Percentiles rank a stretch among this genome's conserved stretches.
Evolutionary conservation across 1,140 invertebrate species (phyloP).

Genomic region (Pachyrhynchus sulphureomaculatus): DNA sequence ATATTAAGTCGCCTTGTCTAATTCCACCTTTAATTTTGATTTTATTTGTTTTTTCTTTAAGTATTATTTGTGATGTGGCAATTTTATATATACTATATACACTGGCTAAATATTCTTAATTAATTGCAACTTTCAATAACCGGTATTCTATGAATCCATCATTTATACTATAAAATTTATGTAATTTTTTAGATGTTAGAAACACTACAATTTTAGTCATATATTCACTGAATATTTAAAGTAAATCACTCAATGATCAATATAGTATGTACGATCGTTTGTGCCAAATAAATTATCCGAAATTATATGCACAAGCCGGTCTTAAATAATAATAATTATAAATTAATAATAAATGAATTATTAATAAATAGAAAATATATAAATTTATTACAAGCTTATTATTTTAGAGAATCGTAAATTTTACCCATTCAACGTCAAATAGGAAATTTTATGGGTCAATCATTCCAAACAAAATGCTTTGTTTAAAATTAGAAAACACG

Average conservation of each 20-base stretch:
- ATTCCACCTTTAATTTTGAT: too few species aligned
- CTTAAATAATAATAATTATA: conserved; percentile 22
- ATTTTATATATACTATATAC: too few species aligned
- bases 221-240: too few species aligned
- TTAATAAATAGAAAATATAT: conserved; percentile 27
- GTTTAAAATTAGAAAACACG: conserved; percentile 27
- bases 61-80: too few species aligned
- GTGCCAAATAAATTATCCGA: neutral
- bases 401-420: conserved; percentile 25
- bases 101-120: too few species aligned
- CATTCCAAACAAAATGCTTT: conserved; percentile 27
- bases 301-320: conserved; percentile 6
- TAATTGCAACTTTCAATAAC: too few species aligned
- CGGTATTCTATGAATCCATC: too few species aligned
- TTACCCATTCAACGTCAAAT: conserved; percentile 17
- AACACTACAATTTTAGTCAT: too few species aligned
- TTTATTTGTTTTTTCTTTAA: too few species aligned
- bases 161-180: too few species aligned
- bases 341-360: conserved; percentile 25
- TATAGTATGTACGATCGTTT: neutral
- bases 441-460: conserved; percentile 27
- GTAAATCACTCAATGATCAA: neutral
- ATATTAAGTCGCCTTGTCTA: too few species aligned
- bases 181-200: too few species aligned
- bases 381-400: conserved; percentile 21